Conservation (phyloP, 2,888 invertebrate species). For the Drosophila limbata region DNA sequence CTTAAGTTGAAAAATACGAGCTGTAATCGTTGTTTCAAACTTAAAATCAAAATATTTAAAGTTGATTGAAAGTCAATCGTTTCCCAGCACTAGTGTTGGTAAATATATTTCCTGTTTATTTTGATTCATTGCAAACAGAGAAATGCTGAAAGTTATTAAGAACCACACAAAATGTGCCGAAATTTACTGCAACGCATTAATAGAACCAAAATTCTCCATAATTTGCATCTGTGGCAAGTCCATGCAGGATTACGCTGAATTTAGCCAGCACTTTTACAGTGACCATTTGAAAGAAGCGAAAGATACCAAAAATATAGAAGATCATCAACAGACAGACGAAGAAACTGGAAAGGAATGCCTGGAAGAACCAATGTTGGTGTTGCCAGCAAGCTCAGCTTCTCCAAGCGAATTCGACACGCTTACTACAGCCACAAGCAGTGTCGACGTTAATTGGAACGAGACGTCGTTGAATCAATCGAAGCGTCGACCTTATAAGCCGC, state of each 20-base stretch:
- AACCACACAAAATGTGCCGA: slow-evolving; percentile 66
- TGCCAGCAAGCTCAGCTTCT: slow-evolving; percentile 6
- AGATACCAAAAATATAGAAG: neutral
- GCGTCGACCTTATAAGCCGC: slow-evolving; percentile 52
- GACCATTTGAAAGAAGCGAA: slow-evolving; percentile 37
- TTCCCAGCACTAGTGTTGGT: neutral
- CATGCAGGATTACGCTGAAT: slow-evolving; percentile 43
- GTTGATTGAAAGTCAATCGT: too few relatives aligned
- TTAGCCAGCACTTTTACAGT: slow-evolving; percentile 52
- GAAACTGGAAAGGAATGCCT: slow-evolving; percentile 10
- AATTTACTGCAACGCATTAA: slow-evolving; percentile 52
- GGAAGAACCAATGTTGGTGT: slow-evolving; percentile 17
- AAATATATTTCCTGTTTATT: slow-evolving; percentile 15
- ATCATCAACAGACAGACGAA: neutral
- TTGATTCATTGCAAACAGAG: neutral
- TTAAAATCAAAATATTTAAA: too few relatives aligned
- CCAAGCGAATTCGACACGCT: slow-evolving; percentile 14
- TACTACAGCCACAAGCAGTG: neutral
- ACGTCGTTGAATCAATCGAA: slow-evolving; percentile 36
- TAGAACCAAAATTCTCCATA: slow-evolving; percentile 50
- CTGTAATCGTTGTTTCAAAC: too few relatives aligned
- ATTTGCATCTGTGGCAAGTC: slow-evolving; percentile 57
- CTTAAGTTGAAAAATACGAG: too few relatives aligned
- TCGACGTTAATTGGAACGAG: slow-evolving; percentile 1
- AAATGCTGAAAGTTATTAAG: slow-evolving; percentile 31